Evolutionary conservation across 1,140 invertebrate genomes (phyloP).

Genomic region (Euura lappo): DNA sequence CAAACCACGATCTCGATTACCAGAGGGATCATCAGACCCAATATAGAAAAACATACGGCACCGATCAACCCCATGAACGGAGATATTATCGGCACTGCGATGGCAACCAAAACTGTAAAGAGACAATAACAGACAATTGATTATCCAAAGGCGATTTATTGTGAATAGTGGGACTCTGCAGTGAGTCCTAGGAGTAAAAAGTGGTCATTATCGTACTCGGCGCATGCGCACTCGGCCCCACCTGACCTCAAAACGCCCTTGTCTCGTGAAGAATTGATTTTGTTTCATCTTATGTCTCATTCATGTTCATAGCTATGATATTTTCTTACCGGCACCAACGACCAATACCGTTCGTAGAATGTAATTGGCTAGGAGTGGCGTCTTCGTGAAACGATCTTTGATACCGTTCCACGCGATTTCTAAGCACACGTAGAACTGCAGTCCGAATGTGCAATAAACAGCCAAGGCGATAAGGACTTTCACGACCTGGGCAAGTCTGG

Average conservation of each 20-base stretch:
- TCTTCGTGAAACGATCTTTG: conserved; percentile 73
- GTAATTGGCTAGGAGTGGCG: conserved; percentile 77
- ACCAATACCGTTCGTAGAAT: conserved; percentile 72
- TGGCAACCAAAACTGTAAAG: conserved; percentile 76
- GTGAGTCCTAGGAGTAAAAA: too few relatives aligned
- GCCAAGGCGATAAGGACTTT: conserved; percentile 86
- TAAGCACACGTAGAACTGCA: conserved; percentile 95
- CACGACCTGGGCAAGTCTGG: conserved; percentile 83
- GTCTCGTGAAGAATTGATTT: too few relatives aligned
- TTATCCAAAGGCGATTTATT: too few relatives aligned
- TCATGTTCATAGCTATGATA: neutral
- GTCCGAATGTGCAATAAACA: conserved; percentile 92
- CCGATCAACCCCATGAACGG: conserved; percentile 94
- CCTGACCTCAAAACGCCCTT: too few relatives aligned
- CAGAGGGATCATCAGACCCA: conserved; percentile 91
- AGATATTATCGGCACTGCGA: conserved; percentile 86
- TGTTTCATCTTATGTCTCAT: too few relatives aligned
- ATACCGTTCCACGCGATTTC: conserved; percentile 80
- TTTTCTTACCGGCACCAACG: conserved; percentile 63
- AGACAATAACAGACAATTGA: too few relatives aligned
- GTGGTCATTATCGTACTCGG: neutral
- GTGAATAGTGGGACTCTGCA: too few relatives aligned
- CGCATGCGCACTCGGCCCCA: too few relatives aligned
- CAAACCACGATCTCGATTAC: conserved; percentile 84
- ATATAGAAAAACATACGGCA: conserved; percentile 90